Evolutionary conservation across 2,797 vertebrate genomes (phyloP).

Genomic region (Syngnathus rostellatus): DNA sequence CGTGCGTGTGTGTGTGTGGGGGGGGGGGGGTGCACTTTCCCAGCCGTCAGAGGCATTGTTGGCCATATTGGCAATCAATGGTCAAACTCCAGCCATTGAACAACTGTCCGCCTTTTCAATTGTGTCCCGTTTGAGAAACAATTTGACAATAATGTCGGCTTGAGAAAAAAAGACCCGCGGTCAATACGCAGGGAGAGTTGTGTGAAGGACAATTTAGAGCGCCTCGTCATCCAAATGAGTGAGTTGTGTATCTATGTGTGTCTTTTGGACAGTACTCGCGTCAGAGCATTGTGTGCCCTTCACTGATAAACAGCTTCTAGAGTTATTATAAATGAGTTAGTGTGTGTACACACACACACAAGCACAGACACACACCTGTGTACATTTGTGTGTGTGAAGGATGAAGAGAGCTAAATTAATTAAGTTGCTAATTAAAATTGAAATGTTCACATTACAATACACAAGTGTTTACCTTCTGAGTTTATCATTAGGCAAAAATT

Average conservation of each 20-base stretch:
- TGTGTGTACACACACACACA: constrained; percentile 8
- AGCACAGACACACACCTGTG: constrained; percentile 13
- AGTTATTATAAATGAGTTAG: constrained; percentile 56
- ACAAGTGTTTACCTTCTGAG: background rate
- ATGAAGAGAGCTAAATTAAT: background rate
- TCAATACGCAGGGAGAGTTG: constrained; percentile 81
- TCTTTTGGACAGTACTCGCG: constrained; percentile 57
- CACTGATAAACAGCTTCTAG: constrained; percentile 61
- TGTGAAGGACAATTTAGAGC: constrained; percentile 91
- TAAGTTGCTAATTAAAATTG: background rate
- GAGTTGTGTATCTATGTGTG: constrained; percentile 31
- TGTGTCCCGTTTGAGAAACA: constrained; percentile 95
- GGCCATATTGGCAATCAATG: constrained; percentile 96
- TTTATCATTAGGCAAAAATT: background rate
- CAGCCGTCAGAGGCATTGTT: constrained; percentile 75
- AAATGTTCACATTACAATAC: background rate
- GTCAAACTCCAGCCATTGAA: constrained; percentile 85
- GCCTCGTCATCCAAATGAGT: constrained; percentile 51
- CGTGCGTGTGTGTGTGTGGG: constrained; percentile 1
- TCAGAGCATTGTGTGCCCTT: constrained; percentile 58
- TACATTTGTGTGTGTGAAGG: constrained; percentile 34
- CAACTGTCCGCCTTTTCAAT: constrained; percentile 96
- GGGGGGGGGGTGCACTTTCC: constrained; percentile 33
- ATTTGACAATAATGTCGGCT: constrained; percentile 96
- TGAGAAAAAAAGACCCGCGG: constrained; percentile 77